A percentile compares a stretch with the other conserved stretches of the same genome.
Evolutionary conservation across 2,797 vertebrate species (phyloP).

Genomic region (Diglossa cyanea): DNA sequence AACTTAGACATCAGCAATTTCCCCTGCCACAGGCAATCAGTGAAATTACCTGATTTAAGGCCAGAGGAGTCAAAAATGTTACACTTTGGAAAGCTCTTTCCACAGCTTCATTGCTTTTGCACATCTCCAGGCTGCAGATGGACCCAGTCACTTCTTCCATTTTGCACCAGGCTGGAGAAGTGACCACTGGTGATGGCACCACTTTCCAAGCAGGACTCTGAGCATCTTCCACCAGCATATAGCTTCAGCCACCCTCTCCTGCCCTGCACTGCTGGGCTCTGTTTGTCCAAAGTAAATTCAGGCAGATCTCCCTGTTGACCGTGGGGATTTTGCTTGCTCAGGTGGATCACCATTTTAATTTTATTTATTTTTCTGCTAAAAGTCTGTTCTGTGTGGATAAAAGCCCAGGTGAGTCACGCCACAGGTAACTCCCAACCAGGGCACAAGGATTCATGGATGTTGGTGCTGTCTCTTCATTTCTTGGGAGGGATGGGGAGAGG

Average conservation of each 20-base stretch:
- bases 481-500: background rate
- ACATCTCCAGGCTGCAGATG: fast-evolving
- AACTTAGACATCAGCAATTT: background rate
- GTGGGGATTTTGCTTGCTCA: background rate
- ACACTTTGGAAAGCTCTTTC: background rate
- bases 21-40: background rate
- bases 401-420: background rate
- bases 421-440: background rate
- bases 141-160: background rate
- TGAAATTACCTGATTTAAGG: constrained; percentile 21
- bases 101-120: background rate
- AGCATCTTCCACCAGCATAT: background rate
- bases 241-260: background rate
- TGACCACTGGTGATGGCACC: fast-evolving
- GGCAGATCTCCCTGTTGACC: background rate
- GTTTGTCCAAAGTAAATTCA: background rate
- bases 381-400: background rate
- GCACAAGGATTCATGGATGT: background rate
- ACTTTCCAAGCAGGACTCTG: background rate
- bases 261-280: background rate
- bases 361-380: constrained; percentile 12
- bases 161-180: background rate
- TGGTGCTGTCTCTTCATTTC: background rate
- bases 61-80: background rate
- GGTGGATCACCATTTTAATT: background rate